Evolutionary conservation across 2,888 invertebrate genomes (phyloP).

Genomic region (Himalopsyche kuldschensis): DNA sequence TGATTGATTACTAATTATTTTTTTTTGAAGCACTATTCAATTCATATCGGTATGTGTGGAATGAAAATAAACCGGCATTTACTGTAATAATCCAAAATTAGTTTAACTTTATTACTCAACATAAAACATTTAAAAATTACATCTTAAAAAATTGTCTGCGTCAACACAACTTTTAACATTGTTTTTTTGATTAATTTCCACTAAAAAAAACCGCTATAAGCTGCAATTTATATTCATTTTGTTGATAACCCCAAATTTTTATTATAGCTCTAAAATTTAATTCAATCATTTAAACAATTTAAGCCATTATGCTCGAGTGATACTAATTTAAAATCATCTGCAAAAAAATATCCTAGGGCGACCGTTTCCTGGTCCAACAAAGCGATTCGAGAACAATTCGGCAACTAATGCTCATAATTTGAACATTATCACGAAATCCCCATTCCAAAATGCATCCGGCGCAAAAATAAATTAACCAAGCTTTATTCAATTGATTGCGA

Average conservation of each 20-base stretch:
- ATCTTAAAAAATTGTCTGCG: too few relatives aligned
- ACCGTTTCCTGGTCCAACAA: background rate
- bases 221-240: background rate
- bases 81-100: too few relatives aligned
- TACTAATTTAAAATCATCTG: background rate
- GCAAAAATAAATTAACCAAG: conserved; percentile 12
- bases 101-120: too few relatives aligned
- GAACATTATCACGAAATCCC: background rate
- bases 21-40: too few relatives aligned
- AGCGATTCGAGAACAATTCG: background rate
- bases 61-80: too few relatives aligned
- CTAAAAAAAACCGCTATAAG: too few relatives aligned
- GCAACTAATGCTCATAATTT: background rate
- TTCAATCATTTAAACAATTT: background rate
- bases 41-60: too few relatives aligned
- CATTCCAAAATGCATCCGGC: conserved; percentile 11
- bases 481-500: conserved; percentile 5
- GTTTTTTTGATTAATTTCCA: too few relatives aligned
- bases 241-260: background rate
- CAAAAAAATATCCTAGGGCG: background rate
- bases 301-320: background rate
- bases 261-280: background rate
- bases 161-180: too few relatives aligned
- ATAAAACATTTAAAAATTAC: too few relatives aligned
- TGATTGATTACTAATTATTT: too few relatives aligned